Percentiles rank a stretch among this genome's conserved stretches.
Evolutionary conservation across 2,888 invertebrate species (phyloP).

Genomic region (Orchesella flavescens): DNA sequence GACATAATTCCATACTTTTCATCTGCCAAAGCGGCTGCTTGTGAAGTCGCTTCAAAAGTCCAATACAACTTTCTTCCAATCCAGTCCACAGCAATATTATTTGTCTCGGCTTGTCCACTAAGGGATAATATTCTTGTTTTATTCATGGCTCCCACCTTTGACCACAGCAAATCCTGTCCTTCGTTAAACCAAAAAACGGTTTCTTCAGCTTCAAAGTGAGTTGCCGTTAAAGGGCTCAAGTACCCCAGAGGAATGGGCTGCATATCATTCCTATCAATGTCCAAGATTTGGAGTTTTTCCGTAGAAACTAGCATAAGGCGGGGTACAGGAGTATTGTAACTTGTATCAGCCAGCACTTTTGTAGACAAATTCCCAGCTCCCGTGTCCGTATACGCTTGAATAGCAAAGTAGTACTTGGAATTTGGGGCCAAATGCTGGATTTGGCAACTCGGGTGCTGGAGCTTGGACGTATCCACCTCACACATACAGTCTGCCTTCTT

Average conservation of each 20-base stretch:
- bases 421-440: constrained; percentile 53
- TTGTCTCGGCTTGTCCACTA: constrained; percentile 73
- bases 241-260: constrained; percentile 51
- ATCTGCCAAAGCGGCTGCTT: constrained; percentile 76
- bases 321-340: constrained; percentile 82
- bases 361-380: constrained; percentile 84
- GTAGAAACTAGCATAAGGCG: constrained; percentile 83
- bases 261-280: constrained; percentile 80
- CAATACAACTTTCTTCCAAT: constrained; percentile 88
- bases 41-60: constrained; percentile 77
- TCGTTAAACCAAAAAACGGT: constrained; percentile 88
- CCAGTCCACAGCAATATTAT: constrained; percentile 86
- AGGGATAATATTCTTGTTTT: constrained; percentile 76
- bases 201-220: constrained; percentile 74
- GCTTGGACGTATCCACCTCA: constrained; percentile 49
- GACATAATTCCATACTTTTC: constrained; percentile 72
- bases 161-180: constrained; percentile 81
- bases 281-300: constrained; percentile 83
- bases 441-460: constrained; percentile 60
- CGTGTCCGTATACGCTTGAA: constrained; percentile 86
- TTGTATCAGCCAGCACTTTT: constrained; percentile 80
- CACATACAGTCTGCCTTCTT: constrained; percentile 62
- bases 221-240: constrained; percentile 62
- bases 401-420: constrained; percentile 76
- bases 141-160: constrained; percentile 76